Base-by-base conservation (phyloP, 35 echinoderm and acorn worm species). In the Anneissia japonica region DNA sequence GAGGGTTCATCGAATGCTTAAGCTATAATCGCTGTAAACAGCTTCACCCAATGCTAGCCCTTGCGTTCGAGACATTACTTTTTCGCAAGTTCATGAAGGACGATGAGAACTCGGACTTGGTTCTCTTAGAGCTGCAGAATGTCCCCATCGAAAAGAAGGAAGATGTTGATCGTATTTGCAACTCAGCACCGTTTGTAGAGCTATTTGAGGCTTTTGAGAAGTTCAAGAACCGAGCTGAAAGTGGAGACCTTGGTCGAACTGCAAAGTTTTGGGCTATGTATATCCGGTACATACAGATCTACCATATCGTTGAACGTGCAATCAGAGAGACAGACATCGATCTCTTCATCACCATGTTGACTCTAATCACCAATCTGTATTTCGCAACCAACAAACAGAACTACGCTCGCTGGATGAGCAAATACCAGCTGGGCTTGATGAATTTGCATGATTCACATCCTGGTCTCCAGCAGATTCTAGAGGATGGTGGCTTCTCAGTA, bases 11-110 rank as follows among this genome's bases (percentile, higher is more conserved):
- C 16, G 26, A 35, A 0, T 64, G 88, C 30, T 77, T 78, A n/a
- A 81, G 84, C 35, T 90, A 46, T 75, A 90, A 90, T 36, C 73
- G 74, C 9, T 84, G 73, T 31, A 90, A 84, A 45, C 81, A 75
- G 10, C 1, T 90, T 14, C 88, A 90, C 74, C 34, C 73, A 28
- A 36, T 90, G 14, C 77, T 90, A 40, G 36, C 88, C 31, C 21
- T 46, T 46, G 88, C 81, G 6, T 31, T 90, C n/a, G 30, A 90
- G 36, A 90, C 84, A 32, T 72, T 84, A 4, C 81, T 78, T 64
- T 90, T 90, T 34, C 80, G 31, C 28, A 23, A 74, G 37, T 84
- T 84, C 34, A 34, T 78, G 81, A 76, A 36, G 38, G 5, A 80
- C 39, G 23, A 36, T 38, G 74, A 36, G 35, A 40, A 32, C 19